Conservation (phyloP, 2,888 invertebrate genomes). For the Nezara viridula region DNA sequence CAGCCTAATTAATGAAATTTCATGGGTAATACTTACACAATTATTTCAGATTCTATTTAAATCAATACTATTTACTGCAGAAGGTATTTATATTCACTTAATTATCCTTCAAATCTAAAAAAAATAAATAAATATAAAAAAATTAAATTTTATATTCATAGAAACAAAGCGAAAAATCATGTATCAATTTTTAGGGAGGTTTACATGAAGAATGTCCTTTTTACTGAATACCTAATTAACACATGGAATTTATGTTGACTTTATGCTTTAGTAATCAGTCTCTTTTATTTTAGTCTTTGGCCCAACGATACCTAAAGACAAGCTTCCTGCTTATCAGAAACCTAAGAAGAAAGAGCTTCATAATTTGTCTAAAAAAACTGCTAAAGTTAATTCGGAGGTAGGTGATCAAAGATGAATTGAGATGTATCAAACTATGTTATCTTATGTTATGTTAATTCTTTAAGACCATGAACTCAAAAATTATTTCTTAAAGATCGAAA, state of each 20-base stretch:
- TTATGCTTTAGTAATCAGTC: background rate
- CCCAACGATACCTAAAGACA: background rate
- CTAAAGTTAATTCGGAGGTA: background rate
- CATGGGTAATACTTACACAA: background rate
- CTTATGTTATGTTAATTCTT: no score
- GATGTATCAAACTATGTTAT: background rate
- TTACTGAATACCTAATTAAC: background rate
- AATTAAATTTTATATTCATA: no score
- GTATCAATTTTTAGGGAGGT: no score
- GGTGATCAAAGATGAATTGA: background rate
- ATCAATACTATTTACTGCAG: no score
- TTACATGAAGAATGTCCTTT: no score
- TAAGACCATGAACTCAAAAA: no score
- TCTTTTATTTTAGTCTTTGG: constrained; percentile 36
- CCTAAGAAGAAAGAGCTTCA: background rate
- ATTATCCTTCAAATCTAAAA: no score
- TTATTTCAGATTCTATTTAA: no score
- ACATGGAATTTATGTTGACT: background rate
- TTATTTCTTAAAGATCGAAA: no score
- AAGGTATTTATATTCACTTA: no score
- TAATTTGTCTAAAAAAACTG: background rate
- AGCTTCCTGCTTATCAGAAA: background rate
- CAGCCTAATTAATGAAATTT: background rate
- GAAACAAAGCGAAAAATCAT: no score
- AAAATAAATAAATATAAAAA: no score